phyloP scores from a whole-genome alignment of 2,113 vertebrate genomes.

The Oxyruncus cristatus region DNA sequence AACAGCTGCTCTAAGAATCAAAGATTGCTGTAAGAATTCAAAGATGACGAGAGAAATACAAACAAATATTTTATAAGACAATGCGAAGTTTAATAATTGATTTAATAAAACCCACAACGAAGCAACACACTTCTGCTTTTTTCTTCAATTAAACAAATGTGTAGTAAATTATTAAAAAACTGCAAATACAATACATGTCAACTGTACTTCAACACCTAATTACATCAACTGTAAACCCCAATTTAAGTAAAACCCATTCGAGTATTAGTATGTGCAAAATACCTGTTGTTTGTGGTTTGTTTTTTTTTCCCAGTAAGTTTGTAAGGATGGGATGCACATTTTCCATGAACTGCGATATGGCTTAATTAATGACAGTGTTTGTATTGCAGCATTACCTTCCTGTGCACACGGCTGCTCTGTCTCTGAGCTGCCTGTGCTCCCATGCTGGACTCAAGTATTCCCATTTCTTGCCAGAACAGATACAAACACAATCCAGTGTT shows the following conservation, averaged over 20 bases:
- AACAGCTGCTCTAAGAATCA: neutral
- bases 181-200: conserved; percentile 72
- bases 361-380: conserved; percentile 60
- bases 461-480: conserved; percentile 13
- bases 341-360: conserved; percentile 69
- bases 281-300: conserved; percentile 16
- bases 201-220: conserved; percentile 68
- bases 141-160: conserved; percentile 74
- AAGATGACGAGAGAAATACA: neutral
- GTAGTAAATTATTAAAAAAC: conserved; percentile 74
- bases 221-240: conserved; percentile 63
- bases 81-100: conserved; percentile 55
- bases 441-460: neutral
- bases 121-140: conserved; percentile 62
- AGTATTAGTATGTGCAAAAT: conserved; percentile 73
- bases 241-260: conserved; percentile 66
- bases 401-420: neutral
- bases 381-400: conserved; percentile 31
- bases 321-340: conserved; percentile 50
- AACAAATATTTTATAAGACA: conserved; percentile 28
- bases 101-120: conserved; percentile 76
- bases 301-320: conserved; percentile 15
- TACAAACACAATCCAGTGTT: neutral
- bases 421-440: neutral
- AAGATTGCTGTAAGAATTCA: neutral